Evolutionary conservation across 2,797 vertebrate species (phyloP).

Genomic region (Oreochromis mossambicus): DNA sequence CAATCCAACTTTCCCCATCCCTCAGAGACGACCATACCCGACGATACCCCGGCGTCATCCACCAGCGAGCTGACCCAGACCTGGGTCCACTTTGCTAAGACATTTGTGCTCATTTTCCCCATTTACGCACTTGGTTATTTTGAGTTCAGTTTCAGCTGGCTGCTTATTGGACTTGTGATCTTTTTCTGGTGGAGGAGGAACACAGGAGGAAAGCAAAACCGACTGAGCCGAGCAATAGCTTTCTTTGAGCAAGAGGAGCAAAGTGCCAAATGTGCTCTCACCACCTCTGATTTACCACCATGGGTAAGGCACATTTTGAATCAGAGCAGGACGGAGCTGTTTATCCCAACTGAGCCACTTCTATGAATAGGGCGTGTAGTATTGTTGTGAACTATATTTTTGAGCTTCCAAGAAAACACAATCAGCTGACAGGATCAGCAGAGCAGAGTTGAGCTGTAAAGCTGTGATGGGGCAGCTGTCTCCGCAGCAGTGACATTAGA

Average conservation of each 20-base stretch:
- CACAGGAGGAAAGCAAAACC: constrained; percentile 76
- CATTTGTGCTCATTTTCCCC: constrained; percentile 90
- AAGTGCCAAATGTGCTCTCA: constrained; percentile 75
- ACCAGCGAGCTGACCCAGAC: constrained; percentile 76
- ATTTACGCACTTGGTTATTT: constrained; percentile 94
- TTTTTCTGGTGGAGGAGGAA: constrained; percentile 87
- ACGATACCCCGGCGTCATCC: constrained; percentile 60
- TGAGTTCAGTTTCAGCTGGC: constrained; percentile 95
- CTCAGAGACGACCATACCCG: constrained; percentile 27
- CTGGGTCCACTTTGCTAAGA: constrained; percentile 85
- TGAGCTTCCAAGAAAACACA: constrained; percentile 54
- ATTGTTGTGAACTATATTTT: constrained; percentile 10
- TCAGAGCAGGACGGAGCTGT: not conserved
- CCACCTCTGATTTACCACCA: constrained; percentile 85
- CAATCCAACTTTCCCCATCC: constrained; percentile 47
- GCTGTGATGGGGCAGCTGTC: constrained; percentile 71
- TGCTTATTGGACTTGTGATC: constrained; percentile 85
- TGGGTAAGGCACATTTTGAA: constrained; percentile 82
- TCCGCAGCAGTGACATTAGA: constrained; percentile 53
- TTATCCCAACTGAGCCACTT: not conserved
- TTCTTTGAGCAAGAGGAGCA: constrained; percentile 88
- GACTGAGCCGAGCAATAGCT: constrained; percentile 82
- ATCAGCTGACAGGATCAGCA: constrained; percentile 49
- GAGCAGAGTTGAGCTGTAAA: constrained; percentile 60
- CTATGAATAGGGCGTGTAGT: not conserved